Base-by-base conservation (phyloP, 2,797 vertebrate genomes). In the Acipenser transmontanus region DNA sequence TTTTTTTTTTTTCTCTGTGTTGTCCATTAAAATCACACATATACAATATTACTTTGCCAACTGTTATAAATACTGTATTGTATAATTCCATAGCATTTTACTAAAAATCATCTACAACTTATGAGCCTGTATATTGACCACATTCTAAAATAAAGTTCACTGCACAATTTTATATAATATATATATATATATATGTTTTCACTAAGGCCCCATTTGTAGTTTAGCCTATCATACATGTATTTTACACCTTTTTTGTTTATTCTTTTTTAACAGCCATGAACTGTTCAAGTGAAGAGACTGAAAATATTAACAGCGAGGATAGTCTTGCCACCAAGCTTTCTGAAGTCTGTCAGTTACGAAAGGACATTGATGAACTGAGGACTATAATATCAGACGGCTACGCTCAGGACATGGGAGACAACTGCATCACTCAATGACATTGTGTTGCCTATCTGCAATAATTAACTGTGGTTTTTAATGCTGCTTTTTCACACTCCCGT, bases 391-490 rank as follows among this genome's bases (percentile, higher is more conserved):
- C 94, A 0, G 93, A 95, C 78, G 89, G 92, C 66, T 95, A 94
- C 0, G 93, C 93, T 74, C 93, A 95, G 87, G 93, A 95, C 85
- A 93, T 95, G 93, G 93, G 93, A 50, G 93, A 95, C 77, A 95
- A 84, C 78, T 95, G 93, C 71, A 84, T 93, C 72, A 93, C 92
- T 62, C 93, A 95, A n/a, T 94, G 88, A 94, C 74, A 71, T 1
- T 52, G 0, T 66, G 64, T 71, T 70, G 12, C 65, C 69, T 69
- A 57, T 68, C 69, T 70, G 71, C 73, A 77, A 72, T 66, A 74
- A 68, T 10, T 56, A 61, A 76, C 64, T 69, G 57, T 1, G 72
- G 50, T 73, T 59, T n/a, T 70, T 62, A 82, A 76, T 65, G 80
- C 83, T 85, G 83, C 84, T 86, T 73, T 75, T 66, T 74, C 71